Evolutionary conservation across 2,888 invertebrate species (phyloP).

Genomic region (Pristionchus arcanus): DNA sequence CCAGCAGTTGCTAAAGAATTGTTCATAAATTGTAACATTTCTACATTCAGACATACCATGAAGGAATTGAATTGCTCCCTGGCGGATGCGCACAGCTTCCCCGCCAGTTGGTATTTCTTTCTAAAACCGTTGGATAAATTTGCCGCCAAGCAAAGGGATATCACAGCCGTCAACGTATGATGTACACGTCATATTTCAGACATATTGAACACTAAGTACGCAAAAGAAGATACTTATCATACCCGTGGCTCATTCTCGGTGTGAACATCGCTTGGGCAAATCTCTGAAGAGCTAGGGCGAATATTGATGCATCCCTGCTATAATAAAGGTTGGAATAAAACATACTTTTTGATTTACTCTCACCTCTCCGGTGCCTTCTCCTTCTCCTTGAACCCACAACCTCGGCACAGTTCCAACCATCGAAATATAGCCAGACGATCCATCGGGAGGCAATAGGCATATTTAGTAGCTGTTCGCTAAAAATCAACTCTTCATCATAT

Average conservation of each 20-base stretch:
- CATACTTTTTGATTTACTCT: too few relatives aligned
- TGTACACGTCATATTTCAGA: too few relatives aligned
- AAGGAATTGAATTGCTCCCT: background rate
- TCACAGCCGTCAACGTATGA: too few relatives aligned
- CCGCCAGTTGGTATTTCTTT: slow-evolving; percentile 32
- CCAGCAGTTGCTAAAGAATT: slow-evolving; percentile 16
- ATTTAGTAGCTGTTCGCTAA: slow-evolving; percentile 71
- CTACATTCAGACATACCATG: background rate
- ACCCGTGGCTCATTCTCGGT: background rate
- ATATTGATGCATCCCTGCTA: slow-evolving; percentile 59
- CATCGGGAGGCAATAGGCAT: slow-evolving; percentile 65
- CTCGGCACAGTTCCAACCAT: slow-evolving; percentile 65
- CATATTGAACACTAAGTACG: too few relatives aligned
- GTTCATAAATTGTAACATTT: too few relatives aligned
- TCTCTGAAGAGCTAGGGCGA: slow-evolving; percentile 72
- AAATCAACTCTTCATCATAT: slow-evolving; percentile 41
- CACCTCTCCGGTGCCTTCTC: background rate
- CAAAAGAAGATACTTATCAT: background rate
- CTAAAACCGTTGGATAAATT: background rate
- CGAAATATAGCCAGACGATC: slow-evolving; percentile 67
- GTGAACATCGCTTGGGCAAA: slow-evolving; percentile 56
- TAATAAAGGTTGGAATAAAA: too few relatives aligned
- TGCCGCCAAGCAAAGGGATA: too few relatives aligned
- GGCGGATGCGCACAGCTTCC: background rate
- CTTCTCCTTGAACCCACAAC: background rate